Conservation (phyloP, 2,888 invertebrate species). For the Cremastinae sp. region DNA sequence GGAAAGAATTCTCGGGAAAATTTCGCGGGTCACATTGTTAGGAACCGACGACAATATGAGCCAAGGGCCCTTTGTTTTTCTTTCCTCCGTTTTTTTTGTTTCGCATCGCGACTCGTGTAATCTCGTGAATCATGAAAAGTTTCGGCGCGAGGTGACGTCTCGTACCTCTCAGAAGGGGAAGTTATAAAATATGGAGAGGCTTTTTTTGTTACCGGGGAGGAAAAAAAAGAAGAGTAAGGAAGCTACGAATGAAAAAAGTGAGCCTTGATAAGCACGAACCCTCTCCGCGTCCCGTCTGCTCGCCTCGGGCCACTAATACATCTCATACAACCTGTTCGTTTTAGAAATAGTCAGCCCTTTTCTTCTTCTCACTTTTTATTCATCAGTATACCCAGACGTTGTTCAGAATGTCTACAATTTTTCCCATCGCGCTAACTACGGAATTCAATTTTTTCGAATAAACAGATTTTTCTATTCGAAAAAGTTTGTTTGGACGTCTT, state of each 20-base stretch:
- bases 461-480: too few relatives aligned
- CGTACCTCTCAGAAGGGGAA: neutral
- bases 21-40: slow-evolving; percentile 5
- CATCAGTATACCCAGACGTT: neutral
- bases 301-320: slow-evolving; percentile 15
- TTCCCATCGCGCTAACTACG: too few relatives aligned
- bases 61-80: neutral
- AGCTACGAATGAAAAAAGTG: neutral
- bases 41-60: slow-evolving; percentile 1
- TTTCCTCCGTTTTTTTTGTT: neutral
- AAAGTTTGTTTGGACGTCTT: too few relatives aligned
- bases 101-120: neutral
- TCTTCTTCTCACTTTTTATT: neutral
- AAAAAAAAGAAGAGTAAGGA: neutral
- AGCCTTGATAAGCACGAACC: slow-evolving; percentile 40
- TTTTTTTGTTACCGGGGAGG: slow-evolving; percentile 23
- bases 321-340: slow-evolving; percentile 2
- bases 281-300: slow-evolving; percentile 22
- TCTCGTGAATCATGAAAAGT: slow-evolving; percentile 36
- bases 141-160: slow-evolving; percentile 18
- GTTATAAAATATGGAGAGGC: slow-evolving; percentile 46
- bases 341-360: neutral
- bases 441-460: too few relatives aligned
- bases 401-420: too few relatives aligned
- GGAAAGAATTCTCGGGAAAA: neutral